Conservation (phyloP, 2,888 invertebrate species). For the Drosophila kambysellisi region DNA sequence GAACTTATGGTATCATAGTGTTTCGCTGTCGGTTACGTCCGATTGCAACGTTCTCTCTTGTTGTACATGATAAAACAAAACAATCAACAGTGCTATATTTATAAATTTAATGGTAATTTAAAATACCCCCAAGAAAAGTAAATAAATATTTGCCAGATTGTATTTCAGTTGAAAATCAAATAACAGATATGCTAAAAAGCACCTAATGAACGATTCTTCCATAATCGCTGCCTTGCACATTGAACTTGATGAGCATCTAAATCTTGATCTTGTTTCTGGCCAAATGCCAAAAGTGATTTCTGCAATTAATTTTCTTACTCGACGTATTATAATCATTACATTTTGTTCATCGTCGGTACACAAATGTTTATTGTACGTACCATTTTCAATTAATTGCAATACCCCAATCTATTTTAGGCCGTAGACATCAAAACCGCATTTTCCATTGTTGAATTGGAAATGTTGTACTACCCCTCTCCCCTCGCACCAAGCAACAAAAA, state of each 20-base stretch:
- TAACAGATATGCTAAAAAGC: neutral
- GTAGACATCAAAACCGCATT: constrained; percentile 60
- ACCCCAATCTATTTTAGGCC: constrained; percentile 59
- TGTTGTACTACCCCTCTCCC: neutral
- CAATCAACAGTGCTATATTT: neutral
- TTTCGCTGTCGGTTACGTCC: too few species aligned
- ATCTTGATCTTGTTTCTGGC: constrained; percentile 36
- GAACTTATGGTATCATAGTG: too few species aligned
- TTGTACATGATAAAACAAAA: neutral
- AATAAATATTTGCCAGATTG: constrained; percentile 2
- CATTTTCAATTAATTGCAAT: constrained; percentile 64
- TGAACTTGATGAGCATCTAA: constrained; percentile 35
- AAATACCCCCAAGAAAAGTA: neutral
- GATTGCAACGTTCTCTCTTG: neutral
- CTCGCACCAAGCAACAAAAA: neutral
- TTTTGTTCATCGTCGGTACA: constrained; percentile 24
- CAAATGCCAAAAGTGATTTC: constrained; percentile 32
- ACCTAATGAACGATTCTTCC: neutral
- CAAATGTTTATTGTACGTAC: constrained; percentile 65
- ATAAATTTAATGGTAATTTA: neutral
- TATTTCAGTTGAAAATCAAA: constrained; percentile 6
- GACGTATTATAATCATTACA: constrained; percentile 33
- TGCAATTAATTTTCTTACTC: constrained; percentile 28
- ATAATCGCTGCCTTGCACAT: neutral
- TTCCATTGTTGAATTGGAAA: constrained; percentile 36